Conservation (phyloP, 2,888 invertebrate genomes). For the Cyaniris semiargus region DNA sequence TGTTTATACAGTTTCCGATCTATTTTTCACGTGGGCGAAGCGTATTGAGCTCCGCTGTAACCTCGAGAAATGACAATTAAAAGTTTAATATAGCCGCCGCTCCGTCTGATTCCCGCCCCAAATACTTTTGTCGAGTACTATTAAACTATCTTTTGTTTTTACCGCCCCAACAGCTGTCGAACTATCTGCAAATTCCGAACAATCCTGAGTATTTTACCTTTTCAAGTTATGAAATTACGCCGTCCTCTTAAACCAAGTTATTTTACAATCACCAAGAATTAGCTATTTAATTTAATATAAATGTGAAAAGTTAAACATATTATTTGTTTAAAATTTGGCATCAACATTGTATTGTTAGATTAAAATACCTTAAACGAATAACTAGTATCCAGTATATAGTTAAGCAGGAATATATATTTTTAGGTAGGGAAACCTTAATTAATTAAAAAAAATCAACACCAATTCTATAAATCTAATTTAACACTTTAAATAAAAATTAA, state of each 20-base stretch:
- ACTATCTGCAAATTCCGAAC: constrained; percentile 25
- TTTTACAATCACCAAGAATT: not conserved
- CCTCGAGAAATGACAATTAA: constrained; percentile 23
- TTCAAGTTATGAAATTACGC: constrained; percentile 11
- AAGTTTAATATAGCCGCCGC: constrained; percentile 20
- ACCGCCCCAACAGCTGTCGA: constrained; percentile 30
- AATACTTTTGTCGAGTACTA: constrained; percentile 33
- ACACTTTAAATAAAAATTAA: too few species aligned
- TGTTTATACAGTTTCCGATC: not conserved
- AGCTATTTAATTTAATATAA: not conserved
- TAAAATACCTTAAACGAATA: not conserved
- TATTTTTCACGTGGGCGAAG: not conserved
- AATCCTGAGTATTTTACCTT: constrained; percentile 19
- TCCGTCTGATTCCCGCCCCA: constrained; percentile 27
- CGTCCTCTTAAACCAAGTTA: not conserved
- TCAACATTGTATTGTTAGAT: too few species aligned
- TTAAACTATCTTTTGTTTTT: constrained; percentile 35
- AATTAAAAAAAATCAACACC: too few species aligned
- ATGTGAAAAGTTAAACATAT: not conserved
- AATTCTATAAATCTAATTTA: too few species aligned
- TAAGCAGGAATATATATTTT: not conserved
- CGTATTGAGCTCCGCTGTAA: not conserved
- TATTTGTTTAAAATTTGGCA: too few species aligned
- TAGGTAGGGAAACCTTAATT: too few species aligned
- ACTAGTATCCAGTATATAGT: not conserved